These are phyloP conservation scores for Andricus quercusramuli DNA, from an alignment of 2,888 invertebrate genomes.

Conservation along the genomic window DNA sequence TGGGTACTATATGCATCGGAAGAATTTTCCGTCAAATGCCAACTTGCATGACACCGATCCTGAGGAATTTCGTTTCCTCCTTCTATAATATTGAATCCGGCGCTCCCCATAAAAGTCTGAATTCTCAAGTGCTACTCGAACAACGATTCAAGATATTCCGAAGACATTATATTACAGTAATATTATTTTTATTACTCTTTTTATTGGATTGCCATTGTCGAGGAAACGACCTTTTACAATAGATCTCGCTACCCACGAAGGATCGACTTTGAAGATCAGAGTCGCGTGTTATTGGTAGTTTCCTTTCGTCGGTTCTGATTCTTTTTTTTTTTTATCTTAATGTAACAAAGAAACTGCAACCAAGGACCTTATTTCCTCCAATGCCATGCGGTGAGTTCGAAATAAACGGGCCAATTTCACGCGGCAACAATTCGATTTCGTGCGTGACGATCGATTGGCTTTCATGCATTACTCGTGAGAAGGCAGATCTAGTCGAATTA, in stretches of 20 bases:
- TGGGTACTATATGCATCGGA: neutral
- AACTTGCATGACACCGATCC: neutral
- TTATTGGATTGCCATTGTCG: constrained; percentile 9
- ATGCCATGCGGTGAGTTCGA: constrained; percentile 18
- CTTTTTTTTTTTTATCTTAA: neutral
- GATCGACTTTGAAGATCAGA: constrained; percentile 1
- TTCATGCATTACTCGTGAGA: constrained; percentile 33
- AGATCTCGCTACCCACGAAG: neutral
- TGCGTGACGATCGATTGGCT: constrained; percentile 33
- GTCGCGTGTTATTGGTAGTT: neutral
- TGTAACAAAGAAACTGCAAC: constrained; percentile 19
- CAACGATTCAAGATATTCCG: neutral
- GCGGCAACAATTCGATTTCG: constrained; percentile 31
- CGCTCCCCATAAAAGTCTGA: neutral
- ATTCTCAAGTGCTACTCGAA: neutral
- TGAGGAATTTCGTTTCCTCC: neutral
- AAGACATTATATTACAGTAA: neutral
- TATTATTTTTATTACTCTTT: constrained; percentile 22
- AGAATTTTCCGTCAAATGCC: neutral
- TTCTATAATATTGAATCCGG: neutral
- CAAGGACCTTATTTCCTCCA: neutral
- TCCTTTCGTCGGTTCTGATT: neutral
- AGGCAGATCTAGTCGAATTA: neutral
- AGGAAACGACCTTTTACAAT: constrained; percentile 24
- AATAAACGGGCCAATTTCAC: constrained; percentile 33